Conservation (phyloP, 2,797 vertebrate genomes). For the Falco berigora region DNA sequence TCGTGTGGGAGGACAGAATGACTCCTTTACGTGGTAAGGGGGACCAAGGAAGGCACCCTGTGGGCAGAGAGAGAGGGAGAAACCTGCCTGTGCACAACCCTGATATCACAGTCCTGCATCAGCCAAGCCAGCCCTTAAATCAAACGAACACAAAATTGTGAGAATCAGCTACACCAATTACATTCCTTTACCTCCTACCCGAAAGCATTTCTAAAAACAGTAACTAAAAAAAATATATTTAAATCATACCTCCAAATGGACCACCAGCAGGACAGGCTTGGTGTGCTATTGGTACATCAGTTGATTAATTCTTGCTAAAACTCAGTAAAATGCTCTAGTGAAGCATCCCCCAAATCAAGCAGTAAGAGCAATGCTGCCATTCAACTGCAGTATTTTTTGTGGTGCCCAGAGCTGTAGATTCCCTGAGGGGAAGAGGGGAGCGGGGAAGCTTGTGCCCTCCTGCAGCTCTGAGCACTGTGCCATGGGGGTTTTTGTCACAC, state of each 20-base stretch:
- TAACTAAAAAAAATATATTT: neutral
- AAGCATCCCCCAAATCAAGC: neutral
- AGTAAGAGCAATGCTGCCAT: neutral
- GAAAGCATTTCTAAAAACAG: neutral
- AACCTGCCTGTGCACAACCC: neutral
- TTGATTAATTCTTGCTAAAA: neutral
- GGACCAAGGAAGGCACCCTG: neutral
- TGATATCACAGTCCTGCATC: accelerated
- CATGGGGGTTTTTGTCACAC: neutral
- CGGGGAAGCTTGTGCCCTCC: neutral
- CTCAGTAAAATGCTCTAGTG: neutral
- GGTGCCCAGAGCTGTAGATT: accelerated
- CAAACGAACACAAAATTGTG: neutral
- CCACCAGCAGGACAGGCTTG: neutral
- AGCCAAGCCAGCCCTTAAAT: neutral
- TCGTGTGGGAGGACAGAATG: accelerated
- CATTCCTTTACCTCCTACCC: neutral
- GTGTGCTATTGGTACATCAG: neutral
- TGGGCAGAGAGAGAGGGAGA: neutral
- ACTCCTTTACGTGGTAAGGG: neutral
- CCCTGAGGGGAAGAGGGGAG: neutral
- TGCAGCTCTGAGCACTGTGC: neutral
- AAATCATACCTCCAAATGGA: neutral
- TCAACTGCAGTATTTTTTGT: neutral
- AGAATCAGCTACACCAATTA: neutral